Percentiles rank a stretch among this genome's conserved stretches.
Evolutionary conservation across 2,888 invertebrate species (phyloP).

Genomic region (Cataglyphis albicans): DNA sequence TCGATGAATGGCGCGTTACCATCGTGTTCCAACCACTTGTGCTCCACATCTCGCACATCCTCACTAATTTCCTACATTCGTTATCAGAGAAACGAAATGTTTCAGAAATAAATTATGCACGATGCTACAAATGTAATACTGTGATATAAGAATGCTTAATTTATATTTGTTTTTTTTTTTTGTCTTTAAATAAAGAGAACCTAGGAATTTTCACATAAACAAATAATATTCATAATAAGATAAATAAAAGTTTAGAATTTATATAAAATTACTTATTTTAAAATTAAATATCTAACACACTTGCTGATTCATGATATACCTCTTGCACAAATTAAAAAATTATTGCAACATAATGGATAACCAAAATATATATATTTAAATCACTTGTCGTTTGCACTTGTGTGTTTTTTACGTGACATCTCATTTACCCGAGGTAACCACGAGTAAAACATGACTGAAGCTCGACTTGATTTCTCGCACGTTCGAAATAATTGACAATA

Average conservation of each 20-base stretch:
- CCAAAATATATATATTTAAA: neutral
- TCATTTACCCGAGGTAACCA: conserved; percentile 45
- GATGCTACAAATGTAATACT: neutral
- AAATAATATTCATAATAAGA: conserved; percentile 18
- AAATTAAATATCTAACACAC: neutral
- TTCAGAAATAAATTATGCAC: conserved; percentile 34
- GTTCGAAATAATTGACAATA: conserved; percentile 17
- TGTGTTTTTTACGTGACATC: neutral
- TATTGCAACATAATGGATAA: neutral
- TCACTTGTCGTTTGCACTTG: neutral
- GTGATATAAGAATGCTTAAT: neutral
- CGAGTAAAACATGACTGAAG: conserved; percentile 37
- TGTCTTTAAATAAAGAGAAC: conserved; percentile 10
- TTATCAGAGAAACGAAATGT: conserved; percentile 39
- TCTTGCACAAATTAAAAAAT: neutral
- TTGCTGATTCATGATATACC: neutral
- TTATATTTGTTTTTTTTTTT: neutral
- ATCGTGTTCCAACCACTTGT: conserved; percentile 90
- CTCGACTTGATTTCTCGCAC: conserved; percentile 14
- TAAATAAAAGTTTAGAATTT: neutral
- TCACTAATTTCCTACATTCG: conserved; percentile 88
- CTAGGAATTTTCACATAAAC: neutral
- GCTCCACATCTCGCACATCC: conserved; percentile 88
- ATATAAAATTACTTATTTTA: neutral
- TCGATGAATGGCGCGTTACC: conserved; percentile 88